A percentile compares a stretch with the other conserved stretches of the same genome.
phyloP scores from a whole-genome alignment of 2,797 vertebrate genomes.

The Microtus californicus region DNA sequence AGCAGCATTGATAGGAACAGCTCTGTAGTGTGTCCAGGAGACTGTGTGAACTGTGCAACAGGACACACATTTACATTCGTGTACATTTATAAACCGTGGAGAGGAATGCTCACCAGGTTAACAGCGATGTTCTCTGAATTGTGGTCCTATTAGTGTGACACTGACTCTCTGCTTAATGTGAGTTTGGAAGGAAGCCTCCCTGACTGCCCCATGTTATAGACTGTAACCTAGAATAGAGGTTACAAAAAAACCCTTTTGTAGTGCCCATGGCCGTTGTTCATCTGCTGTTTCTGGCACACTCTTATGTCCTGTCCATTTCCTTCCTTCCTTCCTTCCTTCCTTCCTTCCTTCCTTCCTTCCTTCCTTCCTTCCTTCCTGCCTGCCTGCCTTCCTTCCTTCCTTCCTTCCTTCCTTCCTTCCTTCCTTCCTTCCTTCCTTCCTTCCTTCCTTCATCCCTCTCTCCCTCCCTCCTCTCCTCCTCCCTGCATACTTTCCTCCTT shows the following conservation, averaged over 20 bases:
- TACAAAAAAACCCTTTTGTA: not conserved
- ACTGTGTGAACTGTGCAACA: not conserved
- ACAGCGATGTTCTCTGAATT: not conserved
- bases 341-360: rapidly evolving
- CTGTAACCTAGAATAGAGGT: not conserved
- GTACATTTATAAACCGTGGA: no score
- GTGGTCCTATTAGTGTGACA: not conserved
- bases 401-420: not conserved
- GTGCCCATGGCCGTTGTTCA: not conserved
- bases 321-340: not conserved
- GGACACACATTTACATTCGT: not conserved
- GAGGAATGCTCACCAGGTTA: not conserved
- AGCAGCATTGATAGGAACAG: not conserved
- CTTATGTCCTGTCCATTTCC: not conserved
- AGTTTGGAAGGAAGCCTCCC: not conserved
- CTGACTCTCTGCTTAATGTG: not conserved
- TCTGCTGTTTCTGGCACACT: not conserved
- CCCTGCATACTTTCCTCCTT: no score
- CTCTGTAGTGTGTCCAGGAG: not conserved
- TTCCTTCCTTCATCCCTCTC: rapidly evolving
- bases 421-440: rapidly evolving
- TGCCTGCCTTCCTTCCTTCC: not conserved
- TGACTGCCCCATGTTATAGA: not conserved
- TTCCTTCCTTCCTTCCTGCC: rapidly evolving
- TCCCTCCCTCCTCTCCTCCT: not conserved